These are phyloP conservation scores for Vireo griseus DNA, from an alignment of 2,797 vertebrate genomes.

Conservation along the genomic window DNA sequence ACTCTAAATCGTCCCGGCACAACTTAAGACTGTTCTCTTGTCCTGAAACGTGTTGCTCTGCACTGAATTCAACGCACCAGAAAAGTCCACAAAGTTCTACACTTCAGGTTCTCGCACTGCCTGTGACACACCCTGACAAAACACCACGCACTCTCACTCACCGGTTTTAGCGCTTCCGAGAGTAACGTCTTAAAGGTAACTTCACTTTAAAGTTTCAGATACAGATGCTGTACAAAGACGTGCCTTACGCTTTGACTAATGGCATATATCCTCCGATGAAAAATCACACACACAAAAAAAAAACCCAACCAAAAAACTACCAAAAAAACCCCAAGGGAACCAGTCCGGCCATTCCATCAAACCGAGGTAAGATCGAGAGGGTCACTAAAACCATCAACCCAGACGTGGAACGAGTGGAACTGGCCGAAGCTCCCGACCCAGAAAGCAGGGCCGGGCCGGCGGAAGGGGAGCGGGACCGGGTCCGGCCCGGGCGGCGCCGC, in stretches of 20 bases:
- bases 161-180: neutral
- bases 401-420: fast-evolving
- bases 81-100: neutral
- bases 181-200: fast-evolving
- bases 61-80: neutral
- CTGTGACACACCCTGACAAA: neutral
- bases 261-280: fast-evolving
- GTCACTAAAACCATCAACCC: neutral
- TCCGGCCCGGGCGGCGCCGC: neutral
- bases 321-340: fast-evolving
- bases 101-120: neutral
- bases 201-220: neutral
- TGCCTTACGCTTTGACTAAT: neutral
- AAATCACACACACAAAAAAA: neutral
- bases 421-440: fast-evolving
- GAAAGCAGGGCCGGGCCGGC: neutral
- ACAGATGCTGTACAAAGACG: neutral
- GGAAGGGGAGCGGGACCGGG: neutral
- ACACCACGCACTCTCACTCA: neutral
- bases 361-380: fast-evolving
- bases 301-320: neutral
- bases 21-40: neutral
- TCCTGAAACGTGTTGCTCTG: fast-evolving
- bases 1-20: neutral
- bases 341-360: too few species aligned